phyloP scores from a whole-genome alignment of 2,797 vertebrate species.

The Galaxias olidus region DNA sequence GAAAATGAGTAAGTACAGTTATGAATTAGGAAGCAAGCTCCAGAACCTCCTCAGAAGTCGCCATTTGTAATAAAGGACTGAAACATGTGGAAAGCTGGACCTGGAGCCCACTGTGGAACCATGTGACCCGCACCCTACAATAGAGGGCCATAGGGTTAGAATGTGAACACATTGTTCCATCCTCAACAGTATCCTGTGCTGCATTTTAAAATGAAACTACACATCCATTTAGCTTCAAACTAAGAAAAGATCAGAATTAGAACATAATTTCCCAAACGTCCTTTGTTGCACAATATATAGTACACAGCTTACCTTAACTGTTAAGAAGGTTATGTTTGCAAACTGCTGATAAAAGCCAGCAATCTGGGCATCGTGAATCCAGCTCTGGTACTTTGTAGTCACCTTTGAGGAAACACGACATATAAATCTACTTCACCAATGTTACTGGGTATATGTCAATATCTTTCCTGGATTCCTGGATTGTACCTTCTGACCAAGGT shows the following conservation, averaged over 20 bases:
- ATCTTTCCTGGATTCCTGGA: no score
- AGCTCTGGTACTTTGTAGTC: conserved; percentile 63
- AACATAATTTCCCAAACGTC: no score
- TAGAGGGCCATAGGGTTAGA: conserved; percentile 8
- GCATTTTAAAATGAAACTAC: no score
- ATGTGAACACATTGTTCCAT: neutral
- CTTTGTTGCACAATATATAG: no score
- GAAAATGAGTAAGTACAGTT: conserved; percentile 21
- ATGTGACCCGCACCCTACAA: conserved; percentile 81
- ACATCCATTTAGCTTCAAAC: no score
- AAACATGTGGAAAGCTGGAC: conserved; percentile 76
- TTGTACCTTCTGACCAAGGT: conserved; percentile 67
- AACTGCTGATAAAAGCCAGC: conserved; percentile 78
- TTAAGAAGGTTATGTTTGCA: conserved; percentile 77
- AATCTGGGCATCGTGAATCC: conserved; percentile 70
- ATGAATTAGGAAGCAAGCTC: neutral
- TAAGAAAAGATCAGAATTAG: no score
- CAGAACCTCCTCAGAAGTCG: conserved; percentile 55
- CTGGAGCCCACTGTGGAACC: conserved; percentile 83
- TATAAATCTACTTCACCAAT: neutral
- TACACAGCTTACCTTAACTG: conserved; percentile 69
- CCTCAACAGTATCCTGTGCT: neutral
- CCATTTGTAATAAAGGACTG: conserved; percentile 72
- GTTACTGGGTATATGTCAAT: no score
- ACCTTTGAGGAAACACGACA: conserved; percentile 46